Percentiles rank a stretch among this genome's conserved stretches.
Evolutionary conservation across 92 coral and sea anemone species (phyloP).

Genomic region (Virgularia gustaviana): DNA sequence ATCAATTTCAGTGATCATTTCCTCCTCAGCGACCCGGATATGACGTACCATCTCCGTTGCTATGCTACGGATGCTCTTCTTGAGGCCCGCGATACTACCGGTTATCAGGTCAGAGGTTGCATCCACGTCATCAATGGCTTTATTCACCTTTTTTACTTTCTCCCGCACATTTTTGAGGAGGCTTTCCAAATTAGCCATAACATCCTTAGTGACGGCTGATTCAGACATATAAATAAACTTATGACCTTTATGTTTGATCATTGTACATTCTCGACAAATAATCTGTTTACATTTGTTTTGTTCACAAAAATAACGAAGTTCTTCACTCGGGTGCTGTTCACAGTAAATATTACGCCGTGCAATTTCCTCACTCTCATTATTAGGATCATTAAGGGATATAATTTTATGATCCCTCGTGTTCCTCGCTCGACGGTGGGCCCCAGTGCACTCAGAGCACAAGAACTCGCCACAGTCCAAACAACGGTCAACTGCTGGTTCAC

Average conservation of each 20-base stretch:
- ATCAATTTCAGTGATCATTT: slow-evolving; percentile 68
- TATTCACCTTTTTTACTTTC: slow-evolving; percentile 57
- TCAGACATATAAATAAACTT: slow-evolving; percentile 82
- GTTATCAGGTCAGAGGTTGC: slow-evolving; percentile 61
- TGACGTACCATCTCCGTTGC: slow-evolving; percentile 58
- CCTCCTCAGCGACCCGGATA: slow-evolving; percentile 68
- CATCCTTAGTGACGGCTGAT: slow-evolving; percentile 68
- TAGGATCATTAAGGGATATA: slow-evolving; percentile 66
- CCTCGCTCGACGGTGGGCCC: slow-evolving; percentile 74
- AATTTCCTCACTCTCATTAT: slow-evolving; percentile 68
- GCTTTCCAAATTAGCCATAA: slow-evolving; percentile 52
- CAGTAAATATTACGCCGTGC: slow-evolving; percentile 81
- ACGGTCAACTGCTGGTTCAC: slow-evolving; percentile 65
- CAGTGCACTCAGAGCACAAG: slow-evolving; percentile 80
- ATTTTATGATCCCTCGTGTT: slow-evolving; percentile 90
- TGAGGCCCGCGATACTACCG: slow-evolving; percentile 71
- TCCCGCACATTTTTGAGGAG: slow-evolving; percentile 55
- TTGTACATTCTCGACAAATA: slow-evolving; percentile 83
- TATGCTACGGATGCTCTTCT: slow-evolving; percentile 64
- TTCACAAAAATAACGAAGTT: slow-evolving; percentile 77
- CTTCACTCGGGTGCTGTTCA: slow-evolving; percentile 68
- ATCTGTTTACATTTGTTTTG: slow-evolving; percentile 82
- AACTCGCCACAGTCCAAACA: slow-evolving; percentile 93
- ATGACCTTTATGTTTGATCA: slow-evolving; percentile 83
- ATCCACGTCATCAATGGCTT: slow-evolving; percentile 62